Evolutionary conservation across 2,888 invertebrate species (phyloP), one percentile per base, ranked within the genome.

Genomic region (Corbicula japonica): DNA sequence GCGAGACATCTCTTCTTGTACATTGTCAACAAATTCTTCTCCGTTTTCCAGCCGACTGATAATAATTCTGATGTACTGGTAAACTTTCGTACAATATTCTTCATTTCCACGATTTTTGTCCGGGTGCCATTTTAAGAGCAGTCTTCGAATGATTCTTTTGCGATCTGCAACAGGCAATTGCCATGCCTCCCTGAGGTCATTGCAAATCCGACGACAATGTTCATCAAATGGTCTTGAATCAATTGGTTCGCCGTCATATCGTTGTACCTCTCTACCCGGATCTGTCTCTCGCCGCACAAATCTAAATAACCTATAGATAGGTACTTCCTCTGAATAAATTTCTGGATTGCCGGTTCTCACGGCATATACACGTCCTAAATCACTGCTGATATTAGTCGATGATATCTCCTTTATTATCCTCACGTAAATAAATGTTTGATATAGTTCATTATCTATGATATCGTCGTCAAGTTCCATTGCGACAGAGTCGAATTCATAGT

Each of bases 61-160:
- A 3, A 76, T 32, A 26, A 66, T 34, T 23, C 80, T 60, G 5
- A 85, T 85, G 72, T 76, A 87, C 38, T 80, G 65, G 44, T 84
- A 87, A 5, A 84, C 62, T 61, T 73, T 58, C 8, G 50, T 74
- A 28, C 78, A 65, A 50, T 76, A 68, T 5, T 80, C 52, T 68
- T 83, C 76, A 28, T 80, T 78, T n/a, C 76, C 81, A 23, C 32
- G 34, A 34, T 87, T 85, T 69, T 78, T 85, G 35, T 84, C 86
- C 30, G 85, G 83, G 73, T 84, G 84, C 86, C 86, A 87, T 26
- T 76, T 71, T 23, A 79, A 58, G 12, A 78, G 35, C 1, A 85
- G 30, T 18, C 86, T 41, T 41, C 72, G 68, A 1, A 83, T 72
- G 2, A 87, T 46, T 32, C 54, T 58, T 44, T 56, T 74, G 60